Percentiles rank a stretch among this genome's conserved stretches.
These are phyloP conservation scores for Callaeas wilsoni DNA, from an alignment of 2,113 vertebrate species.

Conservation along the genomic window DNA sequence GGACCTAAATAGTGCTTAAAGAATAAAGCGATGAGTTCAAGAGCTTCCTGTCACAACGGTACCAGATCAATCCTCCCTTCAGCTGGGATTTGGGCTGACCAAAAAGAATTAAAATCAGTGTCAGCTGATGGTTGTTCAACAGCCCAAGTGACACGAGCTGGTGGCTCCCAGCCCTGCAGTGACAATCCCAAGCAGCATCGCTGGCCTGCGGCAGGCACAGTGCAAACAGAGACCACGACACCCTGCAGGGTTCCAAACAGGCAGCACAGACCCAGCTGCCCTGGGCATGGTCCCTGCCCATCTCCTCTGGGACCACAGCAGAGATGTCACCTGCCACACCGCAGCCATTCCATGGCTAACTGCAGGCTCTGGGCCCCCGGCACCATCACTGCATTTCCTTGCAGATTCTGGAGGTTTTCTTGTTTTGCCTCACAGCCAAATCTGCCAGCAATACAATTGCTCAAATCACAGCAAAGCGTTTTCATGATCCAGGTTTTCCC, in stretches of 20 bases:
- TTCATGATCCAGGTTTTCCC: not conserved
- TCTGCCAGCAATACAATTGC: not conserved
- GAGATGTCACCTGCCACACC: not conserved
- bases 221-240: not conserved
- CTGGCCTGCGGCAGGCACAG: not conserved
- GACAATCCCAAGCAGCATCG: not conserved
- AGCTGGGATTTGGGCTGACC: not conserved
- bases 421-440: not conserved
- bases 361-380: not conserved
- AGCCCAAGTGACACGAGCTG: not conserved
- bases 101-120: not conserved
- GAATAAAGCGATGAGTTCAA: not conserved
- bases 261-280: not conserved
- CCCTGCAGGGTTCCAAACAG: not conserved
- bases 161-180: not conserved
- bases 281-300: fast-evolving
- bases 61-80: not conserved
- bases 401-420: not conserved
- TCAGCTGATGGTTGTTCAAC: not conserved
- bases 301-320: not conserved
- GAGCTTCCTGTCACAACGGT: not conserved
- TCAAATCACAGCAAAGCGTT: not conserved
- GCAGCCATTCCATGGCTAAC: not conserved
- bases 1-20: not conserved
- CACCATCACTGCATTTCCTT: not conserved